A percentile compares a stretch with the other conserved stretches of the same genome.
These are phyloP conservation scores for Drosophila murphyi DNA, from an alignment of 1,140 invertebrate species.

Conservation along the genomic window DNA sequence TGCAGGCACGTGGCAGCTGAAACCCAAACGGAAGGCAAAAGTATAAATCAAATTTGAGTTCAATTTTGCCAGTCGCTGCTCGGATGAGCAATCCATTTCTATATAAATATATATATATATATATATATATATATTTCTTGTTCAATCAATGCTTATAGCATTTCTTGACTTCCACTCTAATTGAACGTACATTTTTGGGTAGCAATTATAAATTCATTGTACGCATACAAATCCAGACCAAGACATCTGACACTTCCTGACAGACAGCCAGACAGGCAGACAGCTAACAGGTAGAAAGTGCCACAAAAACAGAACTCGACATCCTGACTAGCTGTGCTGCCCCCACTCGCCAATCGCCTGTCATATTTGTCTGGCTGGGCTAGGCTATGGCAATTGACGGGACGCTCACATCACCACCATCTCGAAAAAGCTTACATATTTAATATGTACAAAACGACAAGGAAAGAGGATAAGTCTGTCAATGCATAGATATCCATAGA, in stretches of 20 bases:
- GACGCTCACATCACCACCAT: background rate
- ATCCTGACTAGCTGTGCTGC: background rate
- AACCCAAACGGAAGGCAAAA: background rate
- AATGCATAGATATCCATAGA: background rate
- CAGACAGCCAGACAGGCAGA: slow-evolving; percentile 6
- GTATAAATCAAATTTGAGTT: slow-evolving; percentile 15
- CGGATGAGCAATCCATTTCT: background rate
- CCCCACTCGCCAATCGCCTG: background rate
- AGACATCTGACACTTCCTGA: slow-evolving; percentile 31
- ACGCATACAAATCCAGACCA: slow-evolving; percentile 11
- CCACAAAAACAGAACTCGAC: background rate
- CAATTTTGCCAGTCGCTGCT: background rate
- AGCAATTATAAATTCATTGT: slow-evolving; percentile 32
- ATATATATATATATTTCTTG: background rate
- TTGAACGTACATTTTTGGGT: slow-evolving; percentile 1
- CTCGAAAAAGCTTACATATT: background rate
- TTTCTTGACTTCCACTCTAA: slow-evolving; percentile 1
- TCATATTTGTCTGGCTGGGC: slow-evolving; percentile 11
- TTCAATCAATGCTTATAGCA: slow-evolving; percentile 6
- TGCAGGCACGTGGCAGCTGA: slow-evolving; percentile 32
- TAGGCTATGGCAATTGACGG: slow-evolving; percentile 11
- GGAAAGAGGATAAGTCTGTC: background rate
- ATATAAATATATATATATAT: background rate
- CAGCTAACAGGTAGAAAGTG: background rate
- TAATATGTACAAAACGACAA: background rate